These are phyloP conservation scores for Pipra filicauda DNA, from an alignment of 2,113 vertebrate species.

Conservation along the genomic window DNA sequence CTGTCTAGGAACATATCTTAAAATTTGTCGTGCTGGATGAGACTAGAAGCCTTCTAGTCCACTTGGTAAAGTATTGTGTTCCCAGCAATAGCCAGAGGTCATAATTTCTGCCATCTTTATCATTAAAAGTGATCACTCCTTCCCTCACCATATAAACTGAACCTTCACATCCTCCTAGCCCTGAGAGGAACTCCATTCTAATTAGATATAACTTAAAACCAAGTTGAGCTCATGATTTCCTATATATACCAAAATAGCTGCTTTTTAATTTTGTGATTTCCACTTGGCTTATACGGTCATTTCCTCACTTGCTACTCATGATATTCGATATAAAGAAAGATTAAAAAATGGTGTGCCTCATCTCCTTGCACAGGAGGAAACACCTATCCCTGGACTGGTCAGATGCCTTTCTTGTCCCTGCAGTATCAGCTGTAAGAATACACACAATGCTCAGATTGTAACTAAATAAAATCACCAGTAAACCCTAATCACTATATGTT, in stretches of 20 bases:
- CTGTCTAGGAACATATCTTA: background rate
- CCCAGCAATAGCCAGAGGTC: background rate
- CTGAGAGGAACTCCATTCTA: background rate
- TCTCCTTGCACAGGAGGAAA: background rate
- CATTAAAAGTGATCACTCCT: background rate
- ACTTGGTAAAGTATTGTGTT: background rate
- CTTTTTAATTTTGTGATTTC: background rate
- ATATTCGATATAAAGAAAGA: background rate
- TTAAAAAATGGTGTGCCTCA: background rate
- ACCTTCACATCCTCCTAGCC: background rate
- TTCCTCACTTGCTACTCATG: background rate
- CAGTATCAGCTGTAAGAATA: background rate
- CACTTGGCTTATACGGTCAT: background rate
- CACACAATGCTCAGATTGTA: background rate
- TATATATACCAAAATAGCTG: background rate
- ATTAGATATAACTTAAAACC: background rate
- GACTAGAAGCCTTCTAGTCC: background rate
- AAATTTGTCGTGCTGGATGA: background rate
- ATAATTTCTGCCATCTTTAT: background rate
- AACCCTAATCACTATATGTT: background rate
- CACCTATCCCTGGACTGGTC: fast-evolving
- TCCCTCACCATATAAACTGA: background rate
- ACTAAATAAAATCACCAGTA: background rate
- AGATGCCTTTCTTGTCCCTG: background rate
- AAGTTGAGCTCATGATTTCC: background rate